Percentiles rank a stretch among this genome's conserved stretches.
These are phyloP conservation scores for Scrobipalpa costella DNA, from an alignment of 2,888 invertebrate genomes.

Conservation along the genomic window DNA sequence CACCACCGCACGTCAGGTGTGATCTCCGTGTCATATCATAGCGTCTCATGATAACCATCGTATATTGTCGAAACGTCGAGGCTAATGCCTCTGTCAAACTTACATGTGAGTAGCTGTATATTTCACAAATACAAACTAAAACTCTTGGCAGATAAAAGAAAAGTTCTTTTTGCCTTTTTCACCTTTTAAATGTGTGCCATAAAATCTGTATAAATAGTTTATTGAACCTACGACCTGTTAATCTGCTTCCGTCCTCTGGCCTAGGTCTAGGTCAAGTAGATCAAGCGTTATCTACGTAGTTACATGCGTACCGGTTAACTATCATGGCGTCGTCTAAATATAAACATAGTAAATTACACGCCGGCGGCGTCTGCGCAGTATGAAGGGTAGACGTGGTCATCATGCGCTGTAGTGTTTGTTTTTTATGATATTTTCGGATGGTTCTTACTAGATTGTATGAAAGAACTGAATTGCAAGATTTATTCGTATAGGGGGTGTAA, in stretches of 20 bases:
- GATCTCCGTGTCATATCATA: no score
- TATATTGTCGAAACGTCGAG: no score
- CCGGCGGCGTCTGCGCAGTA: not conserved
- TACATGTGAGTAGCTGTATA: no score
- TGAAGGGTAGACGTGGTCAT: not conserved
- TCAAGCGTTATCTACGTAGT: not conserved
- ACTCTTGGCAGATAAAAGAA: no score
- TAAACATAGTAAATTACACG: not conserved
- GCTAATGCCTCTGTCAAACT: no score
- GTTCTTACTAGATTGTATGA: no score
- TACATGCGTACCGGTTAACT: not conserved
- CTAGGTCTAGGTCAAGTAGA: slow-evolving; percentile 10
- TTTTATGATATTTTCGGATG: not conserved
- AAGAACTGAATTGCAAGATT: no score
- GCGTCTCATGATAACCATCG: no score
- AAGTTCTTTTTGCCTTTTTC: no score
- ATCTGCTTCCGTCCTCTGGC: not conserved
- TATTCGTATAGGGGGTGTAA: no score
- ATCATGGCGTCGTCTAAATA: not conserved
- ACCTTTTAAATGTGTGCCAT: not conserved
- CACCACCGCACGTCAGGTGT: no score
- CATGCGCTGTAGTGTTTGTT: not conserved
- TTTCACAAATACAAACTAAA: no score
- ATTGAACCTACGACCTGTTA: not conserved
- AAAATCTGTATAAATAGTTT: not conserved